Evolutionary conservation across 2,888 invertebrate genomes (phyloP).

Genomic region (Agrilus mali): DNA sequence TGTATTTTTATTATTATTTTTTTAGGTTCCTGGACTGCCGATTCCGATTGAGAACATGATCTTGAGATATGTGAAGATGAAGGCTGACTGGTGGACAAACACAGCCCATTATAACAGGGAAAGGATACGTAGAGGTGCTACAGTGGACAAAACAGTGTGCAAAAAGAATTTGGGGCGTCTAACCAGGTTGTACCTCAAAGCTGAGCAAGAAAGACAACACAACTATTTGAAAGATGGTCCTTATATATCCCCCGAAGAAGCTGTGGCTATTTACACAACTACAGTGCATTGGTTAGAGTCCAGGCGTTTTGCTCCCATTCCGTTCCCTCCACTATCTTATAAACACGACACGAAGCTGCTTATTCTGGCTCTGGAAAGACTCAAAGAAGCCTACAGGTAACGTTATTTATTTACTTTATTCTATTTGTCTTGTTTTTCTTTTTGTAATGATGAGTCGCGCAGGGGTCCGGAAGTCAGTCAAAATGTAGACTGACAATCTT

Average conservation of each 20-base stretch:
- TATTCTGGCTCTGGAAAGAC: slow-evolving; percentile 88
- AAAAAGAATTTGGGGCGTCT: slow-evolving; percentile 99
- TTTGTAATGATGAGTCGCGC: slow-evolving; percentile 22
- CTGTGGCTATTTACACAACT: slow-evolving; percentile 98
- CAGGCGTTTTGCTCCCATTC: slow-evolving; percentile 95
- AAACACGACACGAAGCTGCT: slow-evolving; percentile 98
- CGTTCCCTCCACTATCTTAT: slow-evolving; percentile 97
- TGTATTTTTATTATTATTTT: not conserved
- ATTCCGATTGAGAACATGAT: slow-evolving; percentile 99
- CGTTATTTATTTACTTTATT: not conserved
- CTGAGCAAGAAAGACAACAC: slow-evolving; percentile 98
- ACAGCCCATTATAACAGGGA: slow-evolving; percentile 99
- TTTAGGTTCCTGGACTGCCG: slow-evolving; percentile 86
- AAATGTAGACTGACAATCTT: slow-evolving; percentile 9
- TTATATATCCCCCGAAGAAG: slow-evolving; percentile 98
- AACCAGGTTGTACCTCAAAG: slow-evolving; percentile 90
- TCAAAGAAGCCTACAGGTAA: slow-evolving; percentile 88
- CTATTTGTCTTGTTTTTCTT: not conserved
- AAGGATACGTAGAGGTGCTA: slow-evolving; percentile 96
- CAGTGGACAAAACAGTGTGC: slow-evolving; percentile 99
- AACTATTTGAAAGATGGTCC: slow-evolving; percentile 99
- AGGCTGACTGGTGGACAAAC: slow-evolving; percentile 99
- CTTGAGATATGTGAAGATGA: slow-evolving; percentile 97
- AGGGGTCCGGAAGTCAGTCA: slow-evolving; percentile 18
- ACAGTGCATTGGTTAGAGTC: slow-evolving; percentile 99